Evolutionary conservation across 2,113 vertebrate genomes (phyloP), one percentile per base, ranked within the genome.

Genomic region (Sphaerodactylus townsendi): DNA sequence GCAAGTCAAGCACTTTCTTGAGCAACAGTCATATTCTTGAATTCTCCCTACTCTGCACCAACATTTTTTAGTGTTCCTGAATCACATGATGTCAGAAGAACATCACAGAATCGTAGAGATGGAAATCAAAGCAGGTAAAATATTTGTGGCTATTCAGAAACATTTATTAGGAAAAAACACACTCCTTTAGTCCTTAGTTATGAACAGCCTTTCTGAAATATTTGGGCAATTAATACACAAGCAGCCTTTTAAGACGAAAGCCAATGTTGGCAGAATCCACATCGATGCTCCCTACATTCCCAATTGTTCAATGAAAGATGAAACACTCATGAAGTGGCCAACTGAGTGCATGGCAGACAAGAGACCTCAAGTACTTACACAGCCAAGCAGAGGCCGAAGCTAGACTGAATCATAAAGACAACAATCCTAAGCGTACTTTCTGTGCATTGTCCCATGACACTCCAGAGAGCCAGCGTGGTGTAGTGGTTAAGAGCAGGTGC

Each of bases 1-100:
- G 92, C 83, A 90, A 95, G 94, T 92, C 92, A 94, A 94, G 94
- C 87, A 90, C 88, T 92, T 76, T 81, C 33, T 86, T 50, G 77
- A 0, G 62, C 83, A 90, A 83, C n/a, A 53, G 92, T 75, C 88
- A 79, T 41, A 86, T 88, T 74, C 80, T 77, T 78, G 59, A 39
- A 11, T 15, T 41, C 90, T 91, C 87, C 77, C 62, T 91, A 89
- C 85, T 56, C 76, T 41, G 78, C 35, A 62, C 23, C 88, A 93
- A 77, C 4, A 0, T 44, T 91, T 46, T 85, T 87, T 81, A 87
- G 88, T 50, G 91, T 85, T 21, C 84, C 15, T 87, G 41, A 92
- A 87, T 80, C 69, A 86, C 65, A 21, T 59, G 82, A 87, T 41
- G 30, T 69, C 83, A 11, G 21, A 37, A 19, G 8, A 19, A n/a